phyloP scores from a whole-genome alignment of 2,888 invertebrate species.

The Dicycla oo region DNA sequence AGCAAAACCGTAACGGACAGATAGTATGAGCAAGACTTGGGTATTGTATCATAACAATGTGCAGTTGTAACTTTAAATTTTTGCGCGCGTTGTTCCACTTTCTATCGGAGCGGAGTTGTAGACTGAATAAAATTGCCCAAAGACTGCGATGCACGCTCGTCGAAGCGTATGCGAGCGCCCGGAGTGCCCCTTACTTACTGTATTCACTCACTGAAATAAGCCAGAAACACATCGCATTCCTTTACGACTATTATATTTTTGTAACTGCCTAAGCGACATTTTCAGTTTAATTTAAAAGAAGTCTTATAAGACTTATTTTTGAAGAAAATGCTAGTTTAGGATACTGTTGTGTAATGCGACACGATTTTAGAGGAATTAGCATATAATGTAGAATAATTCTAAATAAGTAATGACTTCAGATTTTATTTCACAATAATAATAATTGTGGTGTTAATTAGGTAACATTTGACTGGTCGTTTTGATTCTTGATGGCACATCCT shows the following conservation, averaged over 20 bases:
- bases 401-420: neutral
- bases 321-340: neutral
- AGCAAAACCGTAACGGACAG: conserved; percentile 30
- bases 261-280: conserved; percentile 20
- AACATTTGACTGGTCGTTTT: neutral
- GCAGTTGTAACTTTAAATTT: conserved; percentile 52
- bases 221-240: conserved; percentile 49
- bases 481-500: neutral
- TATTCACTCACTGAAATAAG: conserved; percentile 59
- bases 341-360: neutral
- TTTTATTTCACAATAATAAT: neutral
- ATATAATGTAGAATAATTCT: neutral
- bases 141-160: conserved; percentile 61
- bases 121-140: conserved; percentile 67
- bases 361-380: neutral
- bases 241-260: conserved; percentile 48
- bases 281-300: conserved; percentile 36
- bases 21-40: conserved; percentile 41
- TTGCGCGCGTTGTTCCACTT: conserved; percentile 35
- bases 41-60: conserved; percentile 46
- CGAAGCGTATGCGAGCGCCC: conserved; percentile 64
- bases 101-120: conserved; percentile 53
- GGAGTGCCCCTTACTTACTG: conserved; percentile 64
- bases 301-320: conserved; percentile 3
- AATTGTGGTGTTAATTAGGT: neutral